A percentile compares a stretch with the other conserved stretches of the same genome.
phyloP scores from a whole-genome alignment of 2,113 vertebrate species.

The Tachycineta bicolor region DNA sequence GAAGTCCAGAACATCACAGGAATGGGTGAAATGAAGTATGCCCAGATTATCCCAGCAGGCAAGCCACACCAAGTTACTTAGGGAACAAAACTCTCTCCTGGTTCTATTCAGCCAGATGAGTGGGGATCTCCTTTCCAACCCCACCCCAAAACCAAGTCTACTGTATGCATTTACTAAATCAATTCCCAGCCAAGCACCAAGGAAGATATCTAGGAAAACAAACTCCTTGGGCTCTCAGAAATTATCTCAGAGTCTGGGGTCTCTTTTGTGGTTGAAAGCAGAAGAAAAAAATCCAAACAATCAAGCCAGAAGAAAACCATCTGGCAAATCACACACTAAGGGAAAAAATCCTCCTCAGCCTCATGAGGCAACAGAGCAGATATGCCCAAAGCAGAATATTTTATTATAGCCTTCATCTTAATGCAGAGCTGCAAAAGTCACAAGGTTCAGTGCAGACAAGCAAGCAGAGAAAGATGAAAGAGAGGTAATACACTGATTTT shows the following conservation, averaged over 20 bases:
- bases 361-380: neutral
- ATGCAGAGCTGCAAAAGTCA: neutral
- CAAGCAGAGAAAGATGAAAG: neutral
- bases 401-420: neutral
- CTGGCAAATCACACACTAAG: neutral
- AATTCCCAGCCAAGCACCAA: neutral
- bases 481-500: neutral
- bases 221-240: neutral
- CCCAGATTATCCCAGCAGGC: neutral
- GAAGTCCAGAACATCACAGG: neutral
- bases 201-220: neutral
- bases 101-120: neutral
- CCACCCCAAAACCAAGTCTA: neutral
- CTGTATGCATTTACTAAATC: neutral
- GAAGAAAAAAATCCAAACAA: neutral
- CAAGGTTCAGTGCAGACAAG: neutral
- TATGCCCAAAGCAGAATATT: neutral
- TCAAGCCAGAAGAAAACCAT: neutral
- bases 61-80: neutral
- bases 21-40: fast-evolving
- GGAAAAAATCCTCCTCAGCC: neutral
- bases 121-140: neutral
- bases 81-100: neutral
- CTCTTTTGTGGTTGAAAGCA: neutral
- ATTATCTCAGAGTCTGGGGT: neutral